These are phyloP conservation scores for Nudaria mundana DNA, from an alignment of 2,888 invertebrate genomes.

Conservation along the genomic window DNA sequence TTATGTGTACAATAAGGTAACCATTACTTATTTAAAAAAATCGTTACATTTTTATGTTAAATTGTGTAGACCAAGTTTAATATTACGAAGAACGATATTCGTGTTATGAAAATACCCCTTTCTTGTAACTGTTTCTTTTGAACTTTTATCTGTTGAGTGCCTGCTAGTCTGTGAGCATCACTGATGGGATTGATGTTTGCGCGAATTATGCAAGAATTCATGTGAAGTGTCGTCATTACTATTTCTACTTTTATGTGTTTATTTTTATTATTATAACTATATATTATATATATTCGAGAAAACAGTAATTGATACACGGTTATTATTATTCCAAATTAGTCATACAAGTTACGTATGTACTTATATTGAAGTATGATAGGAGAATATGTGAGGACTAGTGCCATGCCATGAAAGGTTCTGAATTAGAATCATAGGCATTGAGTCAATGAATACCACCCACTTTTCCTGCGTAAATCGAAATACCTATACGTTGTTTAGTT, in stretches of 20 bases:
- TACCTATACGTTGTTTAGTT: slow-evolving; percentile 67
- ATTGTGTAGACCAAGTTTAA: slow-evolving; percentile 19
- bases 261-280: no score
- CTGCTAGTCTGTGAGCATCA: slow-evolving; percentile 80
- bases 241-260: slow-evolving; percentile 36
- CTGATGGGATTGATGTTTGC: slow-evolving; percentile 79
- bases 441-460: slow-evolving; percentile 80
- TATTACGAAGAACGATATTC: slow-evolving; percentile 12
- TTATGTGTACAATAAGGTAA: slow-evolving; percentile 35
- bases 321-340: slow-evolving; percentile 46
- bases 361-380: slow-evolving; percentile 76
- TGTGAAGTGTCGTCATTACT: slow-evolving; percentile 51
- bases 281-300: slow-evolving; percentile 35
- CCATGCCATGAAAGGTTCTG: slow-evolving; percentile 81
- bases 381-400: slow-evolving; percentile 79
- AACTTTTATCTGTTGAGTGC: slow-evolving; percentile 54
- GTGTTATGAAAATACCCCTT: slow-evolving; percentile 18
- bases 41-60: slow-evolving; percentile 25
- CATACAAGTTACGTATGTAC: slow-evolving; percentile 43
- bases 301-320: slow-evolving; percentile 35
- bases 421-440: slow-evolving; percentile 78
- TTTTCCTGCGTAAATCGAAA: slow-evolving; percentile 72
- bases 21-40: slow-evolving; percentile 24
- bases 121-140: slow-evolving; percentile 18
- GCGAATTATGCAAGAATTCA: slow-evolving; percentile 75